Evolutionary conservation across 2,888 invertebrate genomes (phyloP), one percentile per base, ranked within the genome.

Genomic region (Acrocera orbiculus): DNA sequence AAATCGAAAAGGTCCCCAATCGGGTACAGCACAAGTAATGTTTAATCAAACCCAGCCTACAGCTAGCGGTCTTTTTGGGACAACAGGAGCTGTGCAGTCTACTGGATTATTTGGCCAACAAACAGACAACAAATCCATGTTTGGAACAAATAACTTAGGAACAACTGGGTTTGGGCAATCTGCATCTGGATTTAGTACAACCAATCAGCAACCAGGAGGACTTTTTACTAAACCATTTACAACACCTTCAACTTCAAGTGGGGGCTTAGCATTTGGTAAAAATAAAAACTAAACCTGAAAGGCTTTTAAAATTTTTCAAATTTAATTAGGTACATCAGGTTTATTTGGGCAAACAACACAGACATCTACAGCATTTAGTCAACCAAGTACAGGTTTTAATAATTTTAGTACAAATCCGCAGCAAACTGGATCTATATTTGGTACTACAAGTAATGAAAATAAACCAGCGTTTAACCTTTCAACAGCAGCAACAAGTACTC

Each of bases 1-100:
- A 1, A 86, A 86, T 32, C 66, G 93, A 4, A 95, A 95, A 62
- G 89, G 90, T 24, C 66, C 62, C 13, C 65, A 65, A 44, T 54
- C 62, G 19, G 51, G 61, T 1, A 42, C 52, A 0, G 52, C 55
- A 3, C 52, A 52, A 2, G 62, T 63, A 3, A 52, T 73, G 28
- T 73, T 73, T 46, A 69, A 69, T 0, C 42, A 55, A 5, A 50
- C 58, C 6, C 63, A 63, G 40, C 45, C 52, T 0, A 53, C 60
- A 1, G 47, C 52, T 3, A 37, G 54, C 4, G 45, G 47, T 10
- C 49, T 50, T 4, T 64, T 76, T 60, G 64, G 70, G 32, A 44
- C 63, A 27, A 48, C 47, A 44, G 50, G 48, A 39, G 50, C 54
- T 42, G 60, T 56, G 47, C 62, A 59, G 5, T 46, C 58, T 2